phyloP scores from a whole-genome alignment of 1,140 invertebrate species.

The Ceratitis capitata region DNA sequence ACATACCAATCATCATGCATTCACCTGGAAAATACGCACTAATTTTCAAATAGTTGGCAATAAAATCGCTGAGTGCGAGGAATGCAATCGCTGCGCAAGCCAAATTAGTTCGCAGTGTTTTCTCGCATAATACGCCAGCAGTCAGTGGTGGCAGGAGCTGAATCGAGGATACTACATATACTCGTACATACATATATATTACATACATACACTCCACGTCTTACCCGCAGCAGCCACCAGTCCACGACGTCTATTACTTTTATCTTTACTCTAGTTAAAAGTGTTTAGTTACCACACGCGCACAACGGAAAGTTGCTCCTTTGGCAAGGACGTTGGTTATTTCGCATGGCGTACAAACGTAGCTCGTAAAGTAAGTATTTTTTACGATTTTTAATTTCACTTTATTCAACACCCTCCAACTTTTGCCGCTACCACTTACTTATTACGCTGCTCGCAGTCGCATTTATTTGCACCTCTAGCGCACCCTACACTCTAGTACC shows the following conservation, averaged over 20 bases:
- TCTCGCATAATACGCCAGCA: neutral
- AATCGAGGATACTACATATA: neutral
- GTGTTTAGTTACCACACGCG: slow-evolving; percentile 20
- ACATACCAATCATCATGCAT: slow-evolving; percentile 12
- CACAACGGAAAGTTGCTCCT: slow-evolving; percentile 23
- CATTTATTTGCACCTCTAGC: neutral
- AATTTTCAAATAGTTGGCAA: slow-evolving; percentile 36
- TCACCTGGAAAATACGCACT: slow-evolving; percentile 33
- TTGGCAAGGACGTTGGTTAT: neutral
- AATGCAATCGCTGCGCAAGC: slow-evolving; percentile 24
- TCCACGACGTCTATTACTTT: neutral
- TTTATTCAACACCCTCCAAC: slow-evolving; percentile 30
- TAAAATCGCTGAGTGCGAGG: slow-evolving; percentile 26
- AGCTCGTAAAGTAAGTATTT: slow-evolving; percentile 23
- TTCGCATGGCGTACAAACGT: neutral
- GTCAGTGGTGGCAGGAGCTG: neutral
- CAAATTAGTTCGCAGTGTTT: slow-evolving; percentile 7
- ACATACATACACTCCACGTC: neutral
- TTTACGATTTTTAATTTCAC: slow-evolving; percentile 36
- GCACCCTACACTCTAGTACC: neutral
- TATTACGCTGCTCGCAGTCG: neutral
- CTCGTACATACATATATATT: no score
- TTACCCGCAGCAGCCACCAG: neutral
- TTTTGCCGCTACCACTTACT: slow-evolving; percentile 15
- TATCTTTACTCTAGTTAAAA: neutral